phyloP scores from a whole-genome alignment of 1,140 invertebrate species.

The Agrypnia vestita region DNA sequence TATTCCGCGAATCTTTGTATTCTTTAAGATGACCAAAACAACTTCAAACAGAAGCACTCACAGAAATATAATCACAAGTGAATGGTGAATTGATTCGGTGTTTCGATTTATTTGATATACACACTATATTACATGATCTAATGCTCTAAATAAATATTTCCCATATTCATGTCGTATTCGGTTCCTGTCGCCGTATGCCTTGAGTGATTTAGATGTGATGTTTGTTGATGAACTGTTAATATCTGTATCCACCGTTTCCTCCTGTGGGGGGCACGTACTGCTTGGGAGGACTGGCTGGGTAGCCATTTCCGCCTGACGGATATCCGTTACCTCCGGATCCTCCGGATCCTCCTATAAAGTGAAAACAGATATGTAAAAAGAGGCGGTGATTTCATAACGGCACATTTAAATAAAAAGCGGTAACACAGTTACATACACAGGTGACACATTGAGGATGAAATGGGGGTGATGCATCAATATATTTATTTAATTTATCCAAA shows the following conservation, averaged over 20 bases:
- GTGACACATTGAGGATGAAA: too few species aligned
- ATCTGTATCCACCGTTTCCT: slow-evolving; percentile 58
- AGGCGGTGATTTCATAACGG: too few species aligned
- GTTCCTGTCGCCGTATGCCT: background rate
- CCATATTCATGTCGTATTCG: background rate
- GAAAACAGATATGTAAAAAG: too few species aligned
- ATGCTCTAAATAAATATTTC: slow-evolving; percentile 34
- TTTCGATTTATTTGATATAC: background rate
- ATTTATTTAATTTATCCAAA: too few species aligned
- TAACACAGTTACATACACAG: too few species aligned
- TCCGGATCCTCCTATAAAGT: too few species aligned
- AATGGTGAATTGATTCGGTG: too few species aligned
- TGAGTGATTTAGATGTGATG: background rate
- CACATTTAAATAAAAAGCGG: too few species aligned
- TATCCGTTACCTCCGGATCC: slow-evolving; percentile 37
- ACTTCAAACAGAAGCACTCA: background rate
- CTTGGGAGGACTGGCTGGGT: slow-evolving; percentile 42
- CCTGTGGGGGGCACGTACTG: slow-evolving; percentile 53
- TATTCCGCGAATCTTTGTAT: background rate
- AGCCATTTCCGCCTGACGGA: slow-evolving; percentile 19
- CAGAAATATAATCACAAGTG: too few species aligned
- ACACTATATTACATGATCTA: slow-evolving; percentile 7
- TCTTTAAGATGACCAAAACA: background rate
- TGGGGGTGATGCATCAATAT: too few species aligned
- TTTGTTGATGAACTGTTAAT: slow-evolving; percentile 36